Conservation (phyloP, 2,113 vertebrate genomes). For the Capra hircus region DNA sequence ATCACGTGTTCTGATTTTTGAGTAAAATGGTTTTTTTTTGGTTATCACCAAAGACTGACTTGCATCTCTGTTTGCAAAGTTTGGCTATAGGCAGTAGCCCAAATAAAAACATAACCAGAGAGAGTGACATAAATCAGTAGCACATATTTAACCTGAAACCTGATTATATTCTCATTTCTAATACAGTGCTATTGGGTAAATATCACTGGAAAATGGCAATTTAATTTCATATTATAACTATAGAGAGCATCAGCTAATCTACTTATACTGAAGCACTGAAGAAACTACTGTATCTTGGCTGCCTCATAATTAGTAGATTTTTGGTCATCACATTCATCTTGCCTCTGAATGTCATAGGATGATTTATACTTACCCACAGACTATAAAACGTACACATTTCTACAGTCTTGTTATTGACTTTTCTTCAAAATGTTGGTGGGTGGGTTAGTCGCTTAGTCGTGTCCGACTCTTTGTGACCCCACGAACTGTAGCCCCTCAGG, state of each 20-base stretch:
- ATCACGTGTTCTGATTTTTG: not conserved
- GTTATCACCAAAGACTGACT: not conserved
- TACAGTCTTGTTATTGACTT: not conserved
- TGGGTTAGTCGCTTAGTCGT: too few species aligned
- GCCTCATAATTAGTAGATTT: not conserved
- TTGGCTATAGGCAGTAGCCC: not conserved
- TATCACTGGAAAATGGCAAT: not conserved
- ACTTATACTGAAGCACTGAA: not conserved
- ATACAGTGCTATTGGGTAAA: not conserved
- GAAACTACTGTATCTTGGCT: not conserved
- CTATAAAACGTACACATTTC: not conserved
- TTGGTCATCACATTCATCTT: not conserved
- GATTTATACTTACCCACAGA: not conserved
- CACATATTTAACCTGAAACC: not conserved
- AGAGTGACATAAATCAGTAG: not conserved
- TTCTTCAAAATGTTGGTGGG: not conserved
- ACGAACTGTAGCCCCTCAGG: too few species aligned
- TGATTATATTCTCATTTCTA: not conserved
- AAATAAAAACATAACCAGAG: not conserved
- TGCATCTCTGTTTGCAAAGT: not conserved
- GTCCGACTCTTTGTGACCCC: too few species aligned
- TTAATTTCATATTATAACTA: not conserved
- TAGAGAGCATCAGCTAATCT: not conserved
- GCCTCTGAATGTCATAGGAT: not conserved
- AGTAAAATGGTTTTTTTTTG: not conserved